phyloP scores from a whole-genome alignment of 1,140 invertebrate species.

The Rhizoglyphus robini region DNA sequence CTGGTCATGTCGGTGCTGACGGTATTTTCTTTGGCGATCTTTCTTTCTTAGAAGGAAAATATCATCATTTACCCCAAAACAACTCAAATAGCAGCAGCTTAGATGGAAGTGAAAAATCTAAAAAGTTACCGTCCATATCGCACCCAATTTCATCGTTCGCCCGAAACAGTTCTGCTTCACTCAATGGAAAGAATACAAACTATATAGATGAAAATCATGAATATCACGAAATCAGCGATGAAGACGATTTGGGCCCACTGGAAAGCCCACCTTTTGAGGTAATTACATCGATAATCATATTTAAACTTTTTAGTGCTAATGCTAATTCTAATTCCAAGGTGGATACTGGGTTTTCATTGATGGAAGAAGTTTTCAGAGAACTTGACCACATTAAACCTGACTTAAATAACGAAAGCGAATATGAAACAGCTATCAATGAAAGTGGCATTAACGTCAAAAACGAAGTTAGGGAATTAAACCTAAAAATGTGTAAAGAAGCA shows the following conservation, averaged over 20 bases:
- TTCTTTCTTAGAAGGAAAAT: conserved; percentile 60
- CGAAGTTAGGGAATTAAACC: conserved; percentile 53
- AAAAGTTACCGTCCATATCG: conserved; percentile 31
- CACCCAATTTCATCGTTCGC: conserved; percentile 31
- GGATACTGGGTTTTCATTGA: conserved; percentile 78
- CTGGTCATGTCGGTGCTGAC: conserved; percentile 88
- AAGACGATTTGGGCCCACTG: conserved; percentile 44
- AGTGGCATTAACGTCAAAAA: conserved; percentile 50
- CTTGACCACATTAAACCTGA: conserved; percentile 35
- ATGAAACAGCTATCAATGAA: conserved; percentile 37
- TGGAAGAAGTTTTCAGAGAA: conserved; percentile 82
- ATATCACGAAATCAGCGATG: conserved; percentile 83
- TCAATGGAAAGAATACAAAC: background rate
- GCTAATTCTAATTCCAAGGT: conserved; percentile 41
- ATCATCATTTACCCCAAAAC: conserved; percentile 62
- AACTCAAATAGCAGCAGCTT: conserved; percentile 53
- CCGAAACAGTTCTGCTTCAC: conserved; percentile 27
- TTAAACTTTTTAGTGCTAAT: background rate
- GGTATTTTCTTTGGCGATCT: conserved; percentile 93
- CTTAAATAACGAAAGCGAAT: conserved; percentile 21
- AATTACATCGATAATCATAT: conserved; percentile 14
- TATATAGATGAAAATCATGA: conserved; percentile 44
- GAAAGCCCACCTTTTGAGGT: conserved; percentile 41
- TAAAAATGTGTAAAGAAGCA: conserved; percentile 25
- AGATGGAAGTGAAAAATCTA: conserved; percentile 44